Evolutionary conservation across 2,113 vertebrate genomes (phyloP).

Genomic region (Sinocyclocheilus rhinocerous): DNA sequence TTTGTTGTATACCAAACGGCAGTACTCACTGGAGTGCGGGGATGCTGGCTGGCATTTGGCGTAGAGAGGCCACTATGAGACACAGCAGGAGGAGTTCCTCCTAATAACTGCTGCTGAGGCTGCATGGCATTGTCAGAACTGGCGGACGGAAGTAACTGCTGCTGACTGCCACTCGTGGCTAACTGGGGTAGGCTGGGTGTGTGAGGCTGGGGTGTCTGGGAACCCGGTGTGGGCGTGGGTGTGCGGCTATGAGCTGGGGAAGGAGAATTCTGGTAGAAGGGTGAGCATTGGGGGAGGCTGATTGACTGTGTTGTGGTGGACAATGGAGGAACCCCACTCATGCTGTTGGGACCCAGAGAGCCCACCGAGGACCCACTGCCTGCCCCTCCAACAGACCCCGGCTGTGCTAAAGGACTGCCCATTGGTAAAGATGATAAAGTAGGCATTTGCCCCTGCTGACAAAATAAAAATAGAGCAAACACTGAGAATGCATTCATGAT

Average conservation of each 20-base stretch:
- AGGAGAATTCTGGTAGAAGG: constrained; percentile 90
- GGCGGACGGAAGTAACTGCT: constrained; percentile 73
- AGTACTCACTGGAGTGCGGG: constrained; percentile 80
- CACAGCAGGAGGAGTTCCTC: constrained; percentile 76
- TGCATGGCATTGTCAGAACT: constrained; percentile 75
- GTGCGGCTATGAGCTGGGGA: constrained; percentile 94
- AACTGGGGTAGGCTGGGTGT: constrained; percentile 86
- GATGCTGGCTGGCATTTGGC: constrained; percentile 73
- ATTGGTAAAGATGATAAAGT: constrained; percentile 86
- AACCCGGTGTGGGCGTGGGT: constrained; percentile 85
- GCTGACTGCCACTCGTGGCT: constrained; percentile 73
- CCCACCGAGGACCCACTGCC: constrained; percentile 70
- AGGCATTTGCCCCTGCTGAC: constrained; percentile 84
- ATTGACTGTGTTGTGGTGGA: constrained; percentile 69
- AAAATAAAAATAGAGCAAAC: background rate
- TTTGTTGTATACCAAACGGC: background rate
- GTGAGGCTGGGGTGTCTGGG: constrained; percentile 87
- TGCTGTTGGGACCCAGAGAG: constrained; percentile 70
- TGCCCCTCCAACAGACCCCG: constrained; percentile 79
- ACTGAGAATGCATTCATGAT: constrained; percentile 16
- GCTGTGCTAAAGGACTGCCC: constrained; percentile 83
- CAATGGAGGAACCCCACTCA: constrained; percentile 63
- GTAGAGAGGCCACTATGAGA: constrained; percentile 75
- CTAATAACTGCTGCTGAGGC: constrained; percentile 76
- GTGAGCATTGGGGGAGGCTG: constrained; percentile 82